Evolutionary conservation across 2,113 vertebrate genomes (phyloP).

Genomic region (Eidolon helvum): DNA sequence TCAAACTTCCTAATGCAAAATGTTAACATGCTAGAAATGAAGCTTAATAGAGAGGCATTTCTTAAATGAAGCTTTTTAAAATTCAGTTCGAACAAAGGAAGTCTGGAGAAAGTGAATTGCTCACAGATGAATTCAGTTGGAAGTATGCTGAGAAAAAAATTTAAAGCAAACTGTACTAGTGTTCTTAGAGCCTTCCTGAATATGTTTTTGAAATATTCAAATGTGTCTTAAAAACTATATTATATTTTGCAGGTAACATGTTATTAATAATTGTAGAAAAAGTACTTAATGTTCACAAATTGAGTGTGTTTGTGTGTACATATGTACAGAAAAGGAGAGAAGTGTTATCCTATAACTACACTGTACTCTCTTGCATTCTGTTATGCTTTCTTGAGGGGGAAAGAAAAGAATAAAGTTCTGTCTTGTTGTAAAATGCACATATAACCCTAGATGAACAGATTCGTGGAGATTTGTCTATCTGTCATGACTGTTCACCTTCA

Average conservation of each 20-base stretch:
- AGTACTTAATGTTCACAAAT: background rate
- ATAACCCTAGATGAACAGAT: background rate
- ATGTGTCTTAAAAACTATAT: background rate
- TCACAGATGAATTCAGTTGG: constrained; percentile 26
- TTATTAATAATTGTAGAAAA: constrained; percentile 22
- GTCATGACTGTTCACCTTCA: background rate
- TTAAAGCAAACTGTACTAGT: background rate
- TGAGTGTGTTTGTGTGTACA: background rate
- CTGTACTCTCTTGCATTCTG: background rate
- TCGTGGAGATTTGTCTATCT: background rate
- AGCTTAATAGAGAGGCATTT: background rate
- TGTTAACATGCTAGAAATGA: background rate
- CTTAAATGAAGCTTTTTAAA: background rate
- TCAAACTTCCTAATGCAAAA: background rate
- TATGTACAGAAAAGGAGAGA: background rate
- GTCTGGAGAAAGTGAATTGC: background rate
- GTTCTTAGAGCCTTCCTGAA: background rate
- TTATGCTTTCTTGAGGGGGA: background rate
- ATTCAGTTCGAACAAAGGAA: background rate
- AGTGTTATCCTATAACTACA: background rate
- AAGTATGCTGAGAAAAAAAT: background rate
- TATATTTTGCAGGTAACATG: background rate
- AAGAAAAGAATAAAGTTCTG: background rate
- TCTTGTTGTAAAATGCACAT: background rate
- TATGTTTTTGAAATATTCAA: background rate